These are phyloP conservation scores for Aphyosemion australe DNA, from an alignment of 2,113 vertebrate genomes.

Conservation along the genomic window DNA sequence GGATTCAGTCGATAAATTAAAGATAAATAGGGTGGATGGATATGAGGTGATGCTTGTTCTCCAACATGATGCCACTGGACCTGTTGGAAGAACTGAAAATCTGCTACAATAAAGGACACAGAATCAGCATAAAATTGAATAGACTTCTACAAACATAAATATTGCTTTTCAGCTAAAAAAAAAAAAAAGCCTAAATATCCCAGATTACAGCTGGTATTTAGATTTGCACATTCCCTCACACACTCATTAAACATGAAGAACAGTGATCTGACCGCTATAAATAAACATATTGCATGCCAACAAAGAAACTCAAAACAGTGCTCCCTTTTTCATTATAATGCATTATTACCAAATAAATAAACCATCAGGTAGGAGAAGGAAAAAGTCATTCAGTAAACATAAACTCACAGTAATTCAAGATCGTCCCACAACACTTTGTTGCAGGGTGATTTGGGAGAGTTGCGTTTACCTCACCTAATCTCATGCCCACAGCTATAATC, in stretches of 20 bases:
- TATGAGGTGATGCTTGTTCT: too few relatives aligned
- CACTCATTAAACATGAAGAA: slow-evolving; percentile 9
- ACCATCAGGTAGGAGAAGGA: slow-evolving; percentile 28
- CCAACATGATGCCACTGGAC: too few relatives aligned
- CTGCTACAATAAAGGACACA: too few relatives aligned
- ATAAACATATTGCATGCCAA: slow-evolving; percentile 46
- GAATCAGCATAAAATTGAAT: too few relatives aligned
- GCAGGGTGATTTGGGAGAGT: background rate
- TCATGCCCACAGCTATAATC: slow-evolving; percentile 8
- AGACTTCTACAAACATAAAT: too few relatives aligned
- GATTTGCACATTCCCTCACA: slow-evolving; percentile 4
- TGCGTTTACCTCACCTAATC: background rate
- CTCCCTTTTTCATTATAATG: slow-evolving; percentile 44
- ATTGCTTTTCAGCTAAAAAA: too few relatives aligned
- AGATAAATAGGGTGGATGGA: too few relatives aligned
- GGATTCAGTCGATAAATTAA: too few relatives aligned
- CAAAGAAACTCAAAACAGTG: slow-evolving; percentile 38
- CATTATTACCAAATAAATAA: slow-evolving; percentile 53
- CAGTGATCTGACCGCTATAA: slow-evolving; percentile 29
- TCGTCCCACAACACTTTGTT: slow-evolving; percentile 18
- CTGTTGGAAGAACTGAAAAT: too few relatives aligned
- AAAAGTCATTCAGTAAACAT: slow-evolving; percentile 43
- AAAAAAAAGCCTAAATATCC: too few relatives aligned
- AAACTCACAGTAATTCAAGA: slow-evolving; percentile 6
- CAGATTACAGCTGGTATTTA: too few relatives aligned